Percentiles rank a stretch among this genome's conserved stretches.
Conservation (phyloP, 2,888 invertebrate genomes). For the Patella depressa region DNA sequence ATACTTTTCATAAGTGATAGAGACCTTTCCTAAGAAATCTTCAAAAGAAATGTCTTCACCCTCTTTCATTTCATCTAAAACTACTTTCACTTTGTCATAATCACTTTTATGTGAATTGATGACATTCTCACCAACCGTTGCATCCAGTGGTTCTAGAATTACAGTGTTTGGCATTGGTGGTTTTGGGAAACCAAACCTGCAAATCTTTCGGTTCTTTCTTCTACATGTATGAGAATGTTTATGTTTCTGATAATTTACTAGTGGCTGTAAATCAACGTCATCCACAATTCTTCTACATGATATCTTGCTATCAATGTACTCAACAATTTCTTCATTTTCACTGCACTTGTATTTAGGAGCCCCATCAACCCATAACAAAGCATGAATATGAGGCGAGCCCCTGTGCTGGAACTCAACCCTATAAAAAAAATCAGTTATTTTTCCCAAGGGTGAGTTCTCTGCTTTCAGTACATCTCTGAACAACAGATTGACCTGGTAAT, state of each 20-base stretch:
- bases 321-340: no score
- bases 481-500: conserved; percentile 40
- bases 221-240: no score
- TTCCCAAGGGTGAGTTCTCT: no score
- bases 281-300: no score
- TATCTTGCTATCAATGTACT: no score
- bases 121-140: neutral
- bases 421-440: conserved; percentile 42
- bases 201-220: no score
- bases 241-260: no score
- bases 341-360: no score
- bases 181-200: conserved; percentile 31
- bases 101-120: neutral
- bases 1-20: neutral
- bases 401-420: conserved; percentile 46
- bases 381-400: conserved; percentile 48
- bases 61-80: neutral
- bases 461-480: conserved; percentile 25
- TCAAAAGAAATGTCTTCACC: neutral
- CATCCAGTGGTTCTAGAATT: neutral
- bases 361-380: no score
- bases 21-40: neutral
- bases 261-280: no score
- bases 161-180: conserved; percentile 12
- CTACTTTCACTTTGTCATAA: neutral